These are phyloP conservation scores for Archivesica marissinica DNA, from an alignment of 1,140 invertebrate genomes.

Conservation along the genomic window DNA sequence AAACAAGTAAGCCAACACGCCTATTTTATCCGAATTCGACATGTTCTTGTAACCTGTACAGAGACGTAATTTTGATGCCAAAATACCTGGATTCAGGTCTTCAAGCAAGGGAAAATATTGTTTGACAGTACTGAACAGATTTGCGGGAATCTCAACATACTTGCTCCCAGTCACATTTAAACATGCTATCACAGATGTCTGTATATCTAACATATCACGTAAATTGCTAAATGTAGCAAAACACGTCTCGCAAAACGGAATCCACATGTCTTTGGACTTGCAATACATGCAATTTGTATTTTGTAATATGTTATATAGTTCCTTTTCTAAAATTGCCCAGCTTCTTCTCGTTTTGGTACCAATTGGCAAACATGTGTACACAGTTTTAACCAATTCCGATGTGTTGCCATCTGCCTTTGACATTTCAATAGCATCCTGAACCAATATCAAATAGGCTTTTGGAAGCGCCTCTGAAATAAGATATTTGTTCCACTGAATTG, in stretches of 20 bases:
- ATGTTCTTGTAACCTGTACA: neutral
- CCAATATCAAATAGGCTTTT: slow-evolving; percentile 44
- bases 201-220: neutral
- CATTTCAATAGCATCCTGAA: neutral
- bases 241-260: neutral
- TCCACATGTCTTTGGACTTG: slow-evolving; percentile 5
- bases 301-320: neutral
- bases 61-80: neutral
- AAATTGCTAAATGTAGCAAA: slow-evolving; percentile 47
- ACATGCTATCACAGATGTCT: neutral
- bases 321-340: slow-evolving; percentile 17
- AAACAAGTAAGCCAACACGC: slow-evolving; percentile 9
- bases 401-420: neutral
- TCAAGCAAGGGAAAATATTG: neutral
- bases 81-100: neutral
- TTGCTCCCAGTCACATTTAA: neutral
- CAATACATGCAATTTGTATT: neutral
- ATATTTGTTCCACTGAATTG: slow-evolving; percentile 72
- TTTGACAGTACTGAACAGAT: slow-evolving; percentile 16
- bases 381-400: neutral
- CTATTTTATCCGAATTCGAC: neutral
- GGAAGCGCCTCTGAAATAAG: slow-evolving; percentile 69
- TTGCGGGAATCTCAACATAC: neutral
- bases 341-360: neutral
- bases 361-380: slow-evolving; percentile 29